Conservation (phyloP, 2,113 vertebrate genomes). For the Myxocyprinus asiaticus region DNA sequence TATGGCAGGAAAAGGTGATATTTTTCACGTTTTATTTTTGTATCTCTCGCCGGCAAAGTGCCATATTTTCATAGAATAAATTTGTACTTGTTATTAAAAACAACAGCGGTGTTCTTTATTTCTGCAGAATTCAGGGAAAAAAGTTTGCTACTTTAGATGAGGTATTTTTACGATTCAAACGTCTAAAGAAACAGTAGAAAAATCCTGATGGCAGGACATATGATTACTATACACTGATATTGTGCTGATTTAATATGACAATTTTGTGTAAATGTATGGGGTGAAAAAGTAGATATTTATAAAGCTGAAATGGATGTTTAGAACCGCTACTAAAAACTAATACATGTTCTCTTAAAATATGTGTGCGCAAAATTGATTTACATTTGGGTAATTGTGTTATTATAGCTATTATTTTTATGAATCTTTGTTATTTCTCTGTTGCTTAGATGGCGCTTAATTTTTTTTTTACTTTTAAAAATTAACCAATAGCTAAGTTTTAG, state of each 20-base stretch:
- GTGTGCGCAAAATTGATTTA: no score
- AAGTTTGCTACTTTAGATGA: background rate
- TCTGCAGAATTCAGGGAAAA: background rate
- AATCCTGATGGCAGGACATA: background rate
- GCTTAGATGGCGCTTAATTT: background rate
- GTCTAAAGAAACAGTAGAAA: background rate
- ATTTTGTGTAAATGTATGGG: background rate
- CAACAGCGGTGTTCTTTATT: slow-evolving; percentile 39
- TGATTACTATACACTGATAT: background rate
- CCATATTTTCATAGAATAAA: slow-evolving; percentile 96
- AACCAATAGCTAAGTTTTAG: background rate
- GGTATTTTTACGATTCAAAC: background rate
- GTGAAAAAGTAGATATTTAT: no score
- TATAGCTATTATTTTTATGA: no score
- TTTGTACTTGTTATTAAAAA: slow-evolving; percentile 72
- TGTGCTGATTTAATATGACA: background rate
- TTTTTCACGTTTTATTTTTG: slow-evolving; percentile 92
- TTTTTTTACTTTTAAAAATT: background rate
- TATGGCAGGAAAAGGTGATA: slow-evolving; percentile 79
- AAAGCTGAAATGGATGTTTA: no score
- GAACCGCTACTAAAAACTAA: no score
- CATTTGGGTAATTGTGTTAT: no score
- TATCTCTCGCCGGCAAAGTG: slow-evolving; percentile 77
- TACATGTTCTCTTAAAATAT: no score
- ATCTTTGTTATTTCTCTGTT: background rate